Conservation (phyloP, 2,888 invertebrate genomes). For the Amorpha juglandis region DNA sequence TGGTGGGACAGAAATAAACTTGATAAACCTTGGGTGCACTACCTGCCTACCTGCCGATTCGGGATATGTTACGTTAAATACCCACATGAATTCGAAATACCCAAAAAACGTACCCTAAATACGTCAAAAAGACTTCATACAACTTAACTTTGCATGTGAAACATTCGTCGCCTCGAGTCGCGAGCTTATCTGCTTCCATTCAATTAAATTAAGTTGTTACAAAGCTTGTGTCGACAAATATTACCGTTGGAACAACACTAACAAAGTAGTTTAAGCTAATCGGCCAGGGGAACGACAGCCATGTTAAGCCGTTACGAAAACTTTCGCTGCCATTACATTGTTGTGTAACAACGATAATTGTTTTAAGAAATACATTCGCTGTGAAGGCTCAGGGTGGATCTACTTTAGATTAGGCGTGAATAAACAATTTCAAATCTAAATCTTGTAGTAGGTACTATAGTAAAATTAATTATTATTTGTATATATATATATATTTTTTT, state of each 20-base stretch:
- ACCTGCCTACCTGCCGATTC: background rate
- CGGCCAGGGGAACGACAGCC: constrained; percentile 46
- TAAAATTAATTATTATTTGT: no score
- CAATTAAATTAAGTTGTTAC: constrained; percentile 37
- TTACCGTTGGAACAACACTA: constrained; percentile 41
- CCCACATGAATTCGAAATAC: no score
- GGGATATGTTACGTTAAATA: no score
- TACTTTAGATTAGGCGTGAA: constrained; percentile 33
- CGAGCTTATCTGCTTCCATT: constrained; percentile 29
- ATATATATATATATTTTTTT: no score
- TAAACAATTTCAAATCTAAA: background rate
- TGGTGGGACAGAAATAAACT: no score
- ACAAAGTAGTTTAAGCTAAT: constrained; percentile 53
- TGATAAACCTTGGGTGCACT: no score
- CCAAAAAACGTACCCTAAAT: no score
- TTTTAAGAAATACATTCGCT: constrained; percentile 55
- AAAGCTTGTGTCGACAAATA: constrained; percentile 41
- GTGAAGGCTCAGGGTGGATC: constrained; percentile 44
- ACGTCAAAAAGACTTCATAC: background rate
- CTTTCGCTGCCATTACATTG: constrained; percentile 46
- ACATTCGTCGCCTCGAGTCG: constrained; percentile 23
- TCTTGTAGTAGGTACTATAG: no score
- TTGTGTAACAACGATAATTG: constrained; percentile 50
- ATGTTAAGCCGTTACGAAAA: constrained; percentile 53
- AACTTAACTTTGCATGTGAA: background rate